These are phyloP conservation scores for Dendrolimus punctatus DNA, from an alignment of 1,140 invertebrate genomes.

Conservation along the genomic window DNA sequence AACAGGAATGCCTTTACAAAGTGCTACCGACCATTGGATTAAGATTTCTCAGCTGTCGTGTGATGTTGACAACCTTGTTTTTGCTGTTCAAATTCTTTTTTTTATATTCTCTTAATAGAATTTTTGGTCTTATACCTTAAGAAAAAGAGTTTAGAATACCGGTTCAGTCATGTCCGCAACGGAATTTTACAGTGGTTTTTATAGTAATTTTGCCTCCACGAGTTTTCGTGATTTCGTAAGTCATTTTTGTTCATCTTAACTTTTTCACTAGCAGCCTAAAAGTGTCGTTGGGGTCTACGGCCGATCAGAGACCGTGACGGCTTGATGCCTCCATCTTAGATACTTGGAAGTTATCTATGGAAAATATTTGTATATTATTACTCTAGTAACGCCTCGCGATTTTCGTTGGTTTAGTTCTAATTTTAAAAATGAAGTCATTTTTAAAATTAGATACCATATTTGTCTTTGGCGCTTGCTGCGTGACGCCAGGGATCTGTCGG, in stretches of 20 bases:
- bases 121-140: slow-evolving; percentile 1
- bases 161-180: too few relatives aligned
- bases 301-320: slow-evolving; percentile 16
- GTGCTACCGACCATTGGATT: slow-evolving; percentile 23
- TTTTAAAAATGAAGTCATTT: too few relatives aligned
- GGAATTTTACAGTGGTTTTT: not conserved
- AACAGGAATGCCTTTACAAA: slow-evolving; percentile 18
- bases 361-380: not conserved
- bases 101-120: too few relatives aligned
- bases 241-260: slow-evolving; percentile 31
- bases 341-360: slow-evolving; percentile 10
- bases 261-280: slow-evolving; percentile 31
- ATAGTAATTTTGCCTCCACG: slow-evolving; percentile 42
- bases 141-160: slow-evolving; percentile 4
- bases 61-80: slow-evolving; percentile 27
- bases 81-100: slow-evolving; percentile 13
- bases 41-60: slow-evolving; percentile 24
- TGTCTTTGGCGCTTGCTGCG: too few relatives aligned
- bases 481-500: too few relatives aligned
- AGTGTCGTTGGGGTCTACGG: slow-evolving; percentile 32
- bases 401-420: too few relatives aligned
- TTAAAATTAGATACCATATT: too few relatives aligned
- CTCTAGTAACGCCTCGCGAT: too few relatives aligned
- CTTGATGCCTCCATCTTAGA: not conserved
- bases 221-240: slow-evolving; percentile 46